Evolutionary conservation across 1,140 invertebrate species (phyloP).

Genomic region (Nephotettix cincticeps): DNA sequence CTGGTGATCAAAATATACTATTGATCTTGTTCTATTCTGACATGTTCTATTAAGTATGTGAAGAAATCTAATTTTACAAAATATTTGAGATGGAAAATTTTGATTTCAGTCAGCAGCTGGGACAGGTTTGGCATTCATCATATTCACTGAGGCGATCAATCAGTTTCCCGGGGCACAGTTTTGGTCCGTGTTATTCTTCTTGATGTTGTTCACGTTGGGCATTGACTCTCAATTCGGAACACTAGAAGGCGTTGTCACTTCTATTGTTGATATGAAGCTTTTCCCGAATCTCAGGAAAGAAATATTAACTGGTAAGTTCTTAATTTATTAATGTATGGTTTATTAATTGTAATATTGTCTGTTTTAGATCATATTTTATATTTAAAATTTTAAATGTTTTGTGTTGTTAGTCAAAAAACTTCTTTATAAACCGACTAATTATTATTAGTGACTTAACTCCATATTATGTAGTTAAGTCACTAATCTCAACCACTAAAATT

Average conservation of each 20-base stretch:
- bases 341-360: no score
- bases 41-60: neutral
- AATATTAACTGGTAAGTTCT: slow-evolving; percentile 72
- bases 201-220: slow-evolving; percentile 93
- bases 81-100: no score
- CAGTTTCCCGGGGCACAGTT: slow-evolving; percentile 93
- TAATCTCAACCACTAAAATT: no score
- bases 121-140: slow-evolving; percentile 91
- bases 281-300: slow-evolving; percentile 92
- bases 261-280: slow-evolving; percentile 92
- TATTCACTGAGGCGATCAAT: slow-evolving; percentile 95
- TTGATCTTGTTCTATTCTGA: neutral
- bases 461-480: no score
- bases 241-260: slow-evolving; percentile 92
- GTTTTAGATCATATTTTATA: no score
- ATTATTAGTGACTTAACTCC: no score
- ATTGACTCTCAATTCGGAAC: slow-evolving; percentile 96
- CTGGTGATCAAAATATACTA: no score
- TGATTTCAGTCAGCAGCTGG: slow-evolving; percentile 83
- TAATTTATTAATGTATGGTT: neutral
- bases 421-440: no score
- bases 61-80: no score
- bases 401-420: no score
- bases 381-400: no score
- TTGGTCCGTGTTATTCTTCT: slow-evolving; percentile 92